Percentiles rank a stretch among this genome's conserved stretches.
Conservation (phyloP, 2,888 invertebrate species). For the Dorcus hopei region DNA sequence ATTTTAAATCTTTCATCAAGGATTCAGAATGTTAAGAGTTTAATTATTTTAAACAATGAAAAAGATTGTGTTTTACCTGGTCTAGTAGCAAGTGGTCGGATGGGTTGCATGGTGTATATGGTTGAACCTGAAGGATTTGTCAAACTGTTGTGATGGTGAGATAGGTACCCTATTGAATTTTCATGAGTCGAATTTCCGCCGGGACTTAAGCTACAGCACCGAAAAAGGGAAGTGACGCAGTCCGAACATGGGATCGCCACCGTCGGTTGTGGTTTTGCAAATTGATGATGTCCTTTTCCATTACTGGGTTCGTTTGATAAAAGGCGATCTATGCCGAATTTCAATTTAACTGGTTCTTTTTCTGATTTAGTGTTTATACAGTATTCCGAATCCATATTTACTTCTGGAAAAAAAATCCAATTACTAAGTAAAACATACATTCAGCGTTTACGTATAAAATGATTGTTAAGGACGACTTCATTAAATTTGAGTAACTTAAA, state of each 20-base stretch:
- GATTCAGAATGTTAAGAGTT: conserved; percentile 18
- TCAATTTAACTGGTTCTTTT: conserved; percentile 45
- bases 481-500: no score
- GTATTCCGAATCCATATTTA: conserved; percentile 5
- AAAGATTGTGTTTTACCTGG: conserved; percentile 29
- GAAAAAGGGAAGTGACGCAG: conserved; percentile 62
- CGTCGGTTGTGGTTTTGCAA: conserved; percentile 40
- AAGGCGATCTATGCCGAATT: conserved; percentile 71
- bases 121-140: conserved; percentile 16
- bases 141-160: conserved; percentile 22
- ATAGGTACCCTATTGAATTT: conserved; percentile 16
- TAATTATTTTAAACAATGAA: not conserved
- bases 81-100: conserved; percentile 47
- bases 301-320: conserved; percentile 51
- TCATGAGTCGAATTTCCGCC: conserved; percentile 22
- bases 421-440: not conserved
- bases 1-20: conserved; percentile 19
- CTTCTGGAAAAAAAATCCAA: not conserved
- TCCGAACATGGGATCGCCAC: conserved; percentile 58
- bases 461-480: no score
- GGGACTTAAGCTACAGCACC: conserved; percentile 55
- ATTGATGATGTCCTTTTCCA: conserved; percentile 11
- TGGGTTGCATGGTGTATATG: conserved; percentile 43
- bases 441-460: no score
- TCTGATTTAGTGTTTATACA: conserved; percentile 12